These are phyloP conservation scores for Saturnia pavonia DNA, from an alignment of 2,888 invertebrate genomes.

Conservation along the genomic window DNA sequence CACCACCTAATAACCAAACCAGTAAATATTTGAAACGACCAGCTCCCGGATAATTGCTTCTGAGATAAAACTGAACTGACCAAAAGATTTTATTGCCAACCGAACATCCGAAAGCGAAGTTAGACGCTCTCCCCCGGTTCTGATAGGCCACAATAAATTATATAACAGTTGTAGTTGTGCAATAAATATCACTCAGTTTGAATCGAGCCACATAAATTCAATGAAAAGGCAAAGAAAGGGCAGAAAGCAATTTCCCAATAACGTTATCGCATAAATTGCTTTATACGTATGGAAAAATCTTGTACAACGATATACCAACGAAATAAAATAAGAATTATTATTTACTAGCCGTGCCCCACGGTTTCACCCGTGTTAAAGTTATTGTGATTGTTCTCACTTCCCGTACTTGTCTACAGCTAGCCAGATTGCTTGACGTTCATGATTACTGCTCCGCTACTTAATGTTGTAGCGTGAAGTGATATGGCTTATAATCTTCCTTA, in stretches of 20 bases:
- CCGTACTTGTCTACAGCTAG: too few species aligned
- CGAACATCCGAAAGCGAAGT: neutral
- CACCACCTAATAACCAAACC: neutral
- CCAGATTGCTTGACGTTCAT: too few species aligned
- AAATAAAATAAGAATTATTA: slow-evolving; percentile 61
- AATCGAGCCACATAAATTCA: slow-evolving; percentile 73
- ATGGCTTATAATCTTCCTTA: too few species aligned
- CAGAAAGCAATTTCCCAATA: slow-evolving; percentile 71
- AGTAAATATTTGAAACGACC: neutral
- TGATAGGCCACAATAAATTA: slow-evolving; percentile 27
- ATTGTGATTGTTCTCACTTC: too few species aligned
- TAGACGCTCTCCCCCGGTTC: neutral
- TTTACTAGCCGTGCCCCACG: neutral
- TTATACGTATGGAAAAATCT: slow-evolving; percentile 75
- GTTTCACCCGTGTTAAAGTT: too few species aligned
- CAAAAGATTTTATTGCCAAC: slow-evolving; percentile 4
- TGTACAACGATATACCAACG: slow-evolving; percentile 60
- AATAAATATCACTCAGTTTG: slow-evolving; percentile 69
- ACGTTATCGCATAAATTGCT: slow-evolving; percentile 78
- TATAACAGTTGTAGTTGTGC: slow-evolving; percentile 43
- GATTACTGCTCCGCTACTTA: too few species aligned
- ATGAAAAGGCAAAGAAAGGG: slow-evolving; percentile 63
- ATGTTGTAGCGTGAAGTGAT: too few species aligned
- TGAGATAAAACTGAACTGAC: neutral
- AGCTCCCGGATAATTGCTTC: neutral